Conservation (phyloP, 2,113 vertebrate genomes). For the Ploceus nigricollis region DNA sequence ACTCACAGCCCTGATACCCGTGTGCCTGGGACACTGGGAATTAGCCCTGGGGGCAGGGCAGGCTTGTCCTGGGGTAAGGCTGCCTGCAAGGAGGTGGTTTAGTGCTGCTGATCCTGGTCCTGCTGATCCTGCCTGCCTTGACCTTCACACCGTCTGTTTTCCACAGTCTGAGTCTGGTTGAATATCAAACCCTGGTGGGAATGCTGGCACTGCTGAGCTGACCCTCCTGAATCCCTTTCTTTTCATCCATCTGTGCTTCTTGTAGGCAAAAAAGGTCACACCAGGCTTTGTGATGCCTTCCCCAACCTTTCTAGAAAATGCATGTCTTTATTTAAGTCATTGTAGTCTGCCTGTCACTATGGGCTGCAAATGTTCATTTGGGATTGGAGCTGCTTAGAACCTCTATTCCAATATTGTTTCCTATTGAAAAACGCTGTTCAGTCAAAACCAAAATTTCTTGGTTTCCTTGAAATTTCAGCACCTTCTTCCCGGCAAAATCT, state of each 20-base stretch:
- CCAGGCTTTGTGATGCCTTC: neutral
- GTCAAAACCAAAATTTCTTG: neutral
- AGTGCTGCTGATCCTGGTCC: neutral
- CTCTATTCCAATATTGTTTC: neutral
- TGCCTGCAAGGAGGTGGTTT: neutral
- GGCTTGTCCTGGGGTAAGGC: neutral
- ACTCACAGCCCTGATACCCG: fast-evolving
- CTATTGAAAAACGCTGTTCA: neutral
- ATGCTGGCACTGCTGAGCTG: neutral
- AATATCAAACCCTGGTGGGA: neutral
- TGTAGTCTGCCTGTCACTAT: neutral
- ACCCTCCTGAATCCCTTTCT: neutral
- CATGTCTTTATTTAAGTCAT: neutral
- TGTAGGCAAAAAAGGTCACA: neutral
- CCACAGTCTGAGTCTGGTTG: neutral
- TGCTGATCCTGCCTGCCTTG: neutral
- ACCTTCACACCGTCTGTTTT: neutral
- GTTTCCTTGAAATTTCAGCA: neutral
- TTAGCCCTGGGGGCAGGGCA: neutral
- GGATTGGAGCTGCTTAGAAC: neutral
- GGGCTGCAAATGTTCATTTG: neutral
- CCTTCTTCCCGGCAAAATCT: neutral
- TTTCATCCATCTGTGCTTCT: neutral
- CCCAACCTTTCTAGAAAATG: neutral
- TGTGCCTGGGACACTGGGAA: neutral